Conservation (phyloP, 2,888 invertebrate genomes). For the Leptinotarsa tumamoca region DNA sequence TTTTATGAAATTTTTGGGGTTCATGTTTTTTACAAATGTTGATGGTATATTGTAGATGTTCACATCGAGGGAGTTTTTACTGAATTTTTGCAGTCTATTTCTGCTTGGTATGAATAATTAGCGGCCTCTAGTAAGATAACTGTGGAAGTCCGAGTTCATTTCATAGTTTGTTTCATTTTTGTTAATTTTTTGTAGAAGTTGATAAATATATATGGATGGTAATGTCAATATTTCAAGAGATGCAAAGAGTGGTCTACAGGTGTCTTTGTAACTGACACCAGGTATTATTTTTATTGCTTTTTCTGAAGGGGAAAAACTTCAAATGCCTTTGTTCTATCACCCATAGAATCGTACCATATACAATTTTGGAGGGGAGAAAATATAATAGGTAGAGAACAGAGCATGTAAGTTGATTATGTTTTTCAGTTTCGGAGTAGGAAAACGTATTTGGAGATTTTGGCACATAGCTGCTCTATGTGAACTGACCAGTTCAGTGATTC, state of each 20-base stretch:
- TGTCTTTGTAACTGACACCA: background rate
- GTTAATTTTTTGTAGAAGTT: no score
- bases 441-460: background rate
- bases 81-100: background rate
- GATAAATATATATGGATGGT: no score
- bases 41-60: background rate
- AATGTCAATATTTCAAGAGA: no score
- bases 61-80: background rate
- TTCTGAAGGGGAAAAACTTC: no score
- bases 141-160: slow-evolving; percentile 11
- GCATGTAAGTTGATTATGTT: background rate
- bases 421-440: background rate
- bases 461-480: background rate
- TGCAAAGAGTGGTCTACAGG: background rate
- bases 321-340: no score
- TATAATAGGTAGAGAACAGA: background rate
- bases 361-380: no score
- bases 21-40: slow-evolving; percentile 11
- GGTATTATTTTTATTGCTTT: no score
- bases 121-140: background rate
- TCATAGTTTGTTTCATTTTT: background rate
- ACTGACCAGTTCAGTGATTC: background rate
- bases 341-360: no score
- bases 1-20: background rate
- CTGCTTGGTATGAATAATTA: background rate